These are phyloP conservation scores for Drosophila arizonae DNA, from an alignment of 1,140 invertebrate species.

Conservation along the genomic window DNA sequence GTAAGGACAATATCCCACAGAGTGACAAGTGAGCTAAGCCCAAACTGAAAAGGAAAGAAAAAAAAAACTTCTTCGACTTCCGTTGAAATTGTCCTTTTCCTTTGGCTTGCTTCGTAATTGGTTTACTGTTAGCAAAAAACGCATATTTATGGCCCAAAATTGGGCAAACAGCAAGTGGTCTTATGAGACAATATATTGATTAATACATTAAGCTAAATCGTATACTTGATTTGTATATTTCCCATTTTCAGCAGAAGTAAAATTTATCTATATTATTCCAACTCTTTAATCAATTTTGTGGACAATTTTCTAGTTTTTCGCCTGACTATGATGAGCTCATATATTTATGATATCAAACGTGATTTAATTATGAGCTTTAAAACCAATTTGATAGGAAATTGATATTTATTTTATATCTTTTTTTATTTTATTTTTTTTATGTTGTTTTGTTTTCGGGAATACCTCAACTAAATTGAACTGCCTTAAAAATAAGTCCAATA, in stretches of 20 bases:
- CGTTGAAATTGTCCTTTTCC: slow-evolving; percentile 12
- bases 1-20: neutral
- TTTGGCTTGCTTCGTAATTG: slow-evolving; percentile 22
- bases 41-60: neutral
- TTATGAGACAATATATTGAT: slow-evolving; percentile 21
- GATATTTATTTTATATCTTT: neutral
- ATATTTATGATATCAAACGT: neutral
- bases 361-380: slow-evolving; percentile 28
- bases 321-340: slow-evolving; percentile 8
- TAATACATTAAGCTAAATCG: slow-evolving; percentile 10
- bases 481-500: neutral
- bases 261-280: no score
- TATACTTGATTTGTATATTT: neutral
- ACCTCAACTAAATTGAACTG: slow-evolving; percentile 4
- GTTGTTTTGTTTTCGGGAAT: neutral
- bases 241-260: neutral
- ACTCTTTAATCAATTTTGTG: slow-evolving; percentile 1
- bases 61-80: slow-evolving; percentile 24
- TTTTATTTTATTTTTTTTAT: neutral
- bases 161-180: no score
- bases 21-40: neutral
- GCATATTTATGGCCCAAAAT: slow-evolving; percentile 22
- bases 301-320: neutral
- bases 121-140: slow-evolving; percentile 19
- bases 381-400: slow-evolving; percentile 21